Conservation (phyloP, 1,140 invertebrate genomes). For the Micrasema minimum region DNA sequence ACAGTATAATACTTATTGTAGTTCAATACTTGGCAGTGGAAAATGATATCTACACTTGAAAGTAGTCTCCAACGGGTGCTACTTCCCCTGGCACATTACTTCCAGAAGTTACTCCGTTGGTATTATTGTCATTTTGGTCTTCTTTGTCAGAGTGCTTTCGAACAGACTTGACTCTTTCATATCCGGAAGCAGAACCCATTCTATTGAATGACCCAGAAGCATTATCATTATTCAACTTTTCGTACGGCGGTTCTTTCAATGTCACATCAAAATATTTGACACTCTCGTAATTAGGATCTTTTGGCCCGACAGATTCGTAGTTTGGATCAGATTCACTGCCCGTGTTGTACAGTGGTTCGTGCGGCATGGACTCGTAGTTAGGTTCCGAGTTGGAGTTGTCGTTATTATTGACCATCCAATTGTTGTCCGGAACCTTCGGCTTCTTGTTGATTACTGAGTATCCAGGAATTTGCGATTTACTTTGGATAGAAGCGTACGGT, state of each 20-base stretch:
- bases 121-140: slow-evolving; percentile 52
- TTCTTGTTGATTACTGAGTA: slow-evolving; percentile 70
- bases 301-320: slow-evolving; percentile 74
- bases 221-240: slow-evolving; percentile 62
- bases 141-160: slow-evolving; percentile 51
- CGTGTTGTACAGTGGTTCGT: slow-evolving; percentile 70
- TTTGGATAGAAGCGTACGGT: slow-evolving; percentile 64
- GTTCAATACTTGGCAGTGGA: background rate
- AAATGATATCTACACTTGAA: slow-evolving; percentile 60
- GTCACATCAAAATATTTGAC: slow-evolving; percentile 68
- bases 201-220: slow-evolving; percentile 57
- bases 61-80: slow-evolving; percentile 65
- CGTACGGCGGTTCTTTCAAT: slow-evolving; percentile 66
- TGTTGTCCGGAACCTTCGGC: slow-evolving; percentile 58
- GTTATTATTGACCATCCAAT: slow-evolving; percentile 61
- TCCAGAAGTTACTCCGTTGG: slow-evolving; percentile 37
- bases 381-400: slow-evolving; percentile 60
- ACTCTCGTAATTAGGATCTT: slow-evolving; percentile 66
- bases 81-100: slow-evolving; percentile 56
- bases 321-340: slow-evolving; percentile 79
- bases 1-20: slow-evolving; percentile 3
- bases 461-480: slow-evolving; percentile 60
- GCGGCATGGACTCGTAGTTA: slow-evolving; percentile 79
- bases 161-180: slow-evolving; percentile 61
- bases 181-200: slow-evolving; percentile 63